Evolutionary conservation across 1,140 invertebrate genomes (phyloP), one percentile per base, ranked within the genome.

Genomic region (Calephelis nemesis): DNA sequence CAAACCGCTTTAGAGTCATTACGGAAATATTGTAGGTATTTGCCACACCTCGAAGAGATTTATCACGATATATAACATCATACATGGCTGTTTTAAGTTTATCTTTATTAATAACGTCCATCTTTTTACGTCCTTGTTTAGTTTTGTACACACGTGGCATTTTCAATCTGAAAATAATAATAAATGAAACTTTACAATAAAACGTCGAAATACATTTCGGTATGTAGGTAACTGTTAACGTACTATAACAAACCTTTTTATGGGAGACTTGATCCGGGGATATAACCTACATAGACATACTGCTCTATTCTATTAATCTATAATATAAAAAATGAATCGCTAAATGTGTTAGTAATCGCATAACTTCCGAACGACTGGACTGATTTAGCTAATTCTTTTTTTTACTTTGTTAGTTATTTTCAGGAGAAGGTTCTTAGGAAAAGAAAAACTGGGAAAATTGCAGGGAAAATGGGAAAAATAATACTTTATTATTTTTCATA

Each of bases 91-190:
- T 0, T 49, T 49, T 49, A 49, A 49, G 47, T 49, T 12, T 49
- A 49, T 49, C 47, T 49, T 49, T 49, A 49, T 49, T 49, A 11
- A 49, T 49, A 49, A 49, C 47, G 5, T 49, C 9, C 47, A 0
- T 49, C 47, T 49, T 49, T 49, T 49, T 49, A 49, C 0, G 19
- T 19, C 19, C 47, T 49, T 49, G 10, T 49, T 49, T 49, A 49
- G 47, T 49, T 49, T 49, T 49, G 47, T 49, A 49, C 47, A 49
- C 47, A 48, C 47, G 47, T 48, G 47, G 47, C 47, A 48, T 48
- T 48, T 48, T 9, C 47, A 48, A 48, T 48, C 47, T 48, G 47
- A 48, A 48, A 48, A 10, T 48, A 12, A 48, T 48, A 48, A 48
- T 48, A 48, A 48, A 48, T 48, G 47, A 48, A 48, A 48, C 47